A percentile compares a stretch with the other conserved stretches of the same genome.
Conservation (phyloP, 2,113 vertebrate genomes). For the Platanista minor region DNA sequence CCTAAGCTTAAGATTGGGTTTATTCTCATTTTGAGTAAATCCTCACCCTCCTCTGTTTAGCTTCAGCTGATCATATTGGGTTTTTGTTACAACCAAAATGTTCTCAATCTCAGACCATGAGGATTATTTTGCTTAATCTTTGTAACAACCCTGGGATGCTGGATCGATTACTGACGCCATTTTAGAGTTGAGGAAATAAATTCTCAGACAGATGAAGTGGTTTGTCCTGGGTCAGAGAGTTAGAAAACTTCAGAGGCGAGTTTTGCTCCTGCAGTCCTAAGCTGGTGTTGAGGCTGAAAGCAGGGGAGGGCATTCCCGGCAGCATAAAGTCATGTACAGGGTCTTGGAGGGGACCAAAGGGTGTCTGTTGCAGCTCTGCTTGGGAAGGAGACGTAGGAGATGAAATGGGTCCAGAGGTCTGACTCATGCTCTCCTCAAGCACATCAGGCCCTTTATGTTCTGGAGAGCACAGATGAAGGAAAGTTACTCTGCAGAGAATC, state of each 20-base stretch:
- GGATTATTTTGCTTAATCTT: background rate
- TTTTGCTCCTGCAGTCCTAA: background rate
- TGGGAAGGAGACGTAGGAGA: no score
- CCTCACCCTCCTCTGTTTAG: background rate
- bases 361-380: background rate
- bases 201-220: background rate
- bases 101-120: accelerated
- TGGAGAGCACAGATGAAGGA: background rate
- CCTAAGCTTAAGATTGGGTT: background rate
- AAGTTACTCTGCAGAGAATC: background rate
- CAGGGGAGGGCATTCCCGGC: no score
- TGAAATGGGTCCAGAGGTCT: no score
- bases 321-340: accelerated
- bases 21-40: background rate
- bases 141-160: background rate
- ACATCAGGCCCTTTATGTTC: background rate
- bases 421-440: background rate
- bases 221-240: background rate
- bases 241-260: background rate
- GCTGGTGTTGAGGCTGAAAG: background rate
- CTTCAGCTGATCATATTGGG: background rate
- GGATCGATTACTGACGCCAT: background rate
- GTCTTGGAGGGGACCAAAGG: accelerated
- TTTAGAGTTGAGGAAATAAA: background rate
- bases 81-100: background rate